Evolutionary conservation across 2,113 vertebrate species (phyloP), one percentile per base, ranked within the genome.

Genomic region (Anthoscopus minutus): DNA sequence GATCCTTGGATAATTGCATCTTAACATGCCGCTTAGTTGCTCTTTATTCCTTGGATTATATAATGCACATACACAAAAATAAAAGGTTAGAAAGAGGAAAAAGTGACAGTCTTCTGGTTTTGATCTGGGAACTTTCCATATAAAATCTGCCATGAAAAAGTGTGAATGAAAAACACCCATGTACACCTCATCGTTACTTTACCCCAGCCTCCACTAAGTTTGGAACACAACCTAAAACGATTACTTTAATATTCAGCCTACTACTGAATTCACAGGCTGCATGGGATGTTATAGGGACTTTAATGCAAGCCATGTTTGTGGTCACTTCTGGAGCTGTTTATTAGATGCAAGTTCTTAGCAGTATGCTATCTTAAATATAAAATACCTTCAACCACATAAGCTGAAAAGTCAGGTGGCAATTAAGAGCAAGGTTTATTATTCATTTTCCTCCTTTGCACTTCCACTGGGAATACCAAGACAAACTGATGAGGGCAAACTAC

Each of bases 171-270:
- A 67, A 35, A 2, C 7, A 35, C 2, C 14, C 31, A 44, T 19
- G 15, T 9, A 24, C 11, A 53, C 8, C 14, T 18, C 9, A n/a
- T 33, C 45, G 24, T 9, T 74, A 62, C 4, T 47, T 67, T 4
- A 1, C 4, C 8, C 10, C 2, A 3, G 6, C 10, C 8, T 9
- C 5, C 4, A 48, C 1, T 15, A 27, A 9, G 1, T 60, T 54
- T 79, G 30, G 13, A 79, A 50, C 14, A 16, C 20, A 66, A 74
- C 81, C 5, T 22, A 58, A 78, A 74, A n/a, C 14, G 1, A 71
- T 58, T 4, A 58, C 8, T 72, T 88, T 28, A 42, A 56, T 65
- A 30, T 56, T 87, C 35, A n/a, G 6, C 30, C 8, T 60, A 64
- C 10, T 38, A 25, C 21, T 69, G 19, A 11, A 56, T 67, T 6